A percentile compares a stretch with the other conserved stretches of the same genome.
Conservation (phyloP, 2,888 invertebrate genomes). For the Thymelicus sylvestris region DNA sequence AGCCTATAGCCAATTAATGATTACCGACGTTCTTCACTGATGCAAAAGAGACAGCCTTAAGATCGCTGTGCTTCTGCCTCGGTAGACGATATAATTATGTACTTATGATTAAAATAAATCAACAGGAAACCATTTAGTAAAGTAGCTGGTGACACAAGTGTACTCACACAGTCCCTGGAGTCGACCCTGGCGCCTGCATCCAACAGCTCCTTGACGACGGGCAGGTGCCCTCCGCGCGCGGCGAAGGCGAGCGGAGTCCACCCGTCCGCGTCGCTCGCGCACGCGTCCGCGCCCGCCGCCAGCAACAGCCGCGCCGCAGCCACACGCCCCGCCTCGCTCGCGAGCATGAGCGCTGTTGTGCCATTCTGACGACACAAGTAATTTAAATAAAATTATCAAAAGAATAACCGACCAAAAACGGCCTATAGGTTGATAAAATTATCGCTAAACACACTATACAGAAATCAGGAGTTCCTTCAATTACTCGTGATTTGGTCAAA, state of each 20-base stretch:
- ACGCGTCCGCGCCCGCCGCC: slow-evolving; percentile 95
- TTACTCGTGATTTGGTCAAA: too few relatives aligned
- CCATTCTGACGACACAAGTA: slow-evolving; percentile 88
- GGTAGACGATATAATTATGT: too few relatives aligned
- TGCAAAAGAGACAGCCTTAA: too few relatives aligned
- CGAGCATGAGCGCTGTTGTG: slow-evolving; percentile 96
- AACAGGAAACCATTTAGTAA: too few relatives aligned
- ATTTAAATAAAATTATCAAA: neutral
- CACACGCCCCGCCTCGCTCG: slow-evolving; percentile 93
- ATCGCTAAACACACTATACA: too few relatives aligned
- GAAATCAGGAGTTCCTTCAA: too few relatives aligned
- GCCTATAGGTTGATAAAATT: too few relatives aligned
- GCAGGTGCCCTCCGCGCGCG: slow-evolving; percentile 93
- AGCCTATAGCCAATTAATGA: too few relatives aligned
- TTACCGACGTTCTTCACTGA: too few relatives aligned
- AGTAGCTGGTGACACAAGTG: neutral
- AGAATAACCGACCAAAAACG: too few relatives aligned
- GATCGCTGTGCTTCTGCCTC: too few relatives aligned
- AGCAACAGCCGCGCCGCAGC: slow-evolving; percentile 94
- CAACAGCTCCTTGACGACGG: slow-evolving; percentile 91
- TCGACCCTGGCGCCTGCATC: slow-evolving; percentile 95
- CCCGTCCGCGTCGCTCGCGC: slow-evolving; percentile 95
- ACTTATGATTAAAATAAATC: too few relatives aligned
- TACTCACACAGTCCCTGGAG: slow-evolving; percentile 92
- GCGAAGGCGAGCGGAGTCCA: slow-evolving; percentile 97